Evolutionary conservation across 2,797 vertebrate genomes (phyloP).

Genomic region (Hylomyscus alleni): DNA sequence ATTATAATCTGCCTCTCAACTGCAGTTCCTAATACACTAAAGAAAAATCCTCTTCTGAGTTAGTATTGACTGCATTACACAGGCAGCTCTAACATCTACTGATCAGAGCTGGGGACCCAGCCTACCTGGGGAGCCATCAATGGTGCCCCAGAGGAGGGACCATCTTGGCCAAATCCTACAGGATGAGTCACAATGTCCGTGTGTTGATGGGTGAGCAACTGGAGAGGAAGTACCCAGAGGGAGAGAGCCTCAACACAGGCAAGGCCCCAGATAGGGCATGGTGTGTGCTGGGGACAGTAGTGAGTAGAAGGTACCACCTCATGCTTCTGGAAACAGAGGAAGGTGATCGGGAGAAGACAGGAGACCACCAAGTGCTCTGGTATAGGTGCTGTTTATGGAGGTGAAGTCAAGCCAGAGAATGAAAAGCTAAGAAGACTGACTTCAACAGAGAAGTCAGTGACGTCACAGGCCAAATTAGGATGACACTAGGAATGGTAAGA

Average conservation of each 20-base stretch:
- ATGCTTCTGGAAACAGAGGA: not conserved
- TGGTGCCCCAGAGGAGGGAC: not conserved
- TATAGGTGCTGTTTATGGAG: not conserved
- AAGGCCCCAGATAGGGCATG: not conserved
- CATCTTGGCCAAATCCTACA: not conserved
- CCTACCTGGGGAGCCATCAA: not conserved
- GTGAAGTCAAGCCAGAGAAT: too few species aligned
- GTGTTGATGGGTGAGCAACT: not conserved
- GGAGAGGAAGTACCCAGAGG: not conserved
- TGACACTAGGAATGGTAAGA: not conserved
- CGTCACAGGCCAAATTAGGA: not conserved
- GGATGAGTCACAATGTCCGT: not conserved
- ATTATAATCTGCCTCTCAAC: not conserved
- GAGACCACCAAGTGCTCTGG: not conserved
- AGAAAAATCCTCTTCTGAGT: not conserved
- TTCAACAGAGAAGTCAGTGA: not conserved
- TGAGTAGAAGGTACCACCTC: too few species aligned
- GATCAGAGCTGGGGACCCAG: not conserved
- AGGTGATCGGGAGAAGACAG: not conserved
- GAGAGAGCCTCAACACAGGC: not conserved
- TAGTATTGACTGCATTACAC: not conserved
- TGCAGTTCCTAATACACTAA: not conserved
- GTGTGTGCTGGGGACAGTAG: not conserved
- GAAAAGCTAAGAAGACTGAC: not conserved
- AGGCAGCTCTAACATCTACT: not conserved